Percentiles rank a stretch among this genome's conserved stretches.
phyloP scores from a whole-genome alignment of 2,888 invertebrate genomes.

The Isoperla grammatica region DNA sequence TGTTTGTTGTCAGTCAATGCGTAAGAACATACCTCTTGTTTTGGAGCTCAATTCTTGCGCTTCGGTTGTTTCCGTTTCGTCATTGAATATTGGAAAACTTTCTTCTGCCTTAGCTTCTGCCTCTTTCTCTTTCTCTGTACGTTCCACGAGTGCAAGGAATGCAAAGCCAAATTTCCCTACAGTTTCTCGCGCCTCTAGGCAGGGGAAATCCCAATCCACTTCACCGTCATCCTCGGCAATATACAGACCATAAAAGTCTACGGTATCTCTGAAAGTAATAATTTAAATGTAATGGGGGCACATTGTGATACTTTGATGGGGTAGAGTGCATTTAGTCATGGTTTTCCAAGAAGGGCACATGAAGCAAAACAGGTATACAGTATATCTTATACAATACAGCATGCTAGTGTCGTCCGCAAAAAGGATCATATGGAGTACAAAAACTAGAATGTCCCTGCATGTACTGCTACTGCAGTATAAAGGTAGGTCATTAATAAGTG shows the following conservation, averaged over 20 bases:
- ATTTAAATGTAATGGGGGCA: too few relatives aligned
- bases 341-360: too few relatives aligned
- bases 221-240: conserved; percentile 97
- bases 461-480: too few relatives aligned
- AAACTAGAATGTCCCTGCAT: too few relatives aligned
- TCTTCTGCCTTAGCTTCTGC: conserved; percentile 43
- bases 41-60: conserved; percentile 37
- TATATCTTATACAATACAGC: too few relatives aligned
- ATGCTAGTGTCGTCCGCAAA: too few relatives aligned
- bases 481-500: too few relatives aligned
- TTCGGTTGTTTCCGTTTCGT: conserved; percentile 25
- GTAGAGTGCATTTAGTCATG: too few relatives aligned
- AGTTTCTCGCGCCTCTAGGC: conserved; percentile 79
- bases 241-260: conserved; percentile 71
- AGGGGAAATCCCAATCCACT: conserved; percentile 89
- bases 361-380: background rate
- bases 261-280: conserved; percentile 23
- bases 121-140: conserved; percentile 47
- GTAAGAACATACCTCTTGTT: conserved; percentile 17
- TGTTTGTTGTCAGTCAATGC: too few relatives aligned
- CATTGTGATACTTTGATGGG: too few relatives aligned
- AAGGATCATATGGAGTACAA: too few relatives aligned
- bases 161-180: conserved; percentile 91
- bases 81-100: conserved; percentile 25
- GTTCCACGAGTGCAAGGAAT: conserved; percentile 81